These are phyloP conservation scores for Icerya purchasi DNA, from an alignment of 2,888 invertebrate species.

Conservation along the genomic window DNA sequence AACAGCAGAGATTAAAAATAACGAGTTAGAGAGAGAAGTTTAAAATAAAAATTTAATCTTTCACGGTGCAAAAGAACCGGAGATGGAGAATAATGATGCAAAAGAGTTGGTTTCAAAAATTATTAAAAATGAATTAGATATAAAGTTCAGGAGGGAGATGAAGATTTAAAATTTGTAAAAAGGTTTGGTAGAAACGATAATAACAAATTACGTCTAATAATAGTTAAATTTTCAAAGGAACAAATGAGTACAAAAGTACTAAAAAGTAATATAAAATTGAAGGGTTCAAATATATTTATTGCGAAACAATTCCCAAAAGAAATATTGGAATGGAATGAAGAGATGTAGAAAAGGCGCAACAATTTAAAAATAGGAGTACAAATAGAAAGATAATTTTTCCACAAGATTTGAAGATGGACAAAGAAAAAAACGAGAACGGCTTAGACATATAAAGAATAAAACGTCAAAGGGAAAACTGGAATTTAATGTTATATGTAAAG, in stretches of 20 bases:
- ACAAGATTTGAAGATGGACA: not conserved
- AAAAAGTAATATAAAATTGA: not conserved
- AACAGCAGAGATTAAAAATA: not conserved
- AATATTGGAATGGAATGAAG: no score
- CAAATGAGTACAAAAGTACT: not conserved
- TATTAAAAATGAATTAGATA: not conserved
- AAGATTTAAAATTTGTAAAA: not conserved
- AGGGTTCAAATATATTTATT: not conserved
- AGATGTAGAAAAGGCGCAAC: no score
- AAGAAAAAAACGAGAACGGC: not conserved
- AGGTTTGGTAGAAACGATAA: not conserved
- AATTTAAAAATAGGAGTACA: no score
- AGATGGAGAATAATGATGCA: not conserved
- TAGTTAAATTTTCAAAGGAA: not conserved
- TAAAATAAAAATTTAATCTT: not conserved
- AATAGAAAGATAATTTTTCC: no score
- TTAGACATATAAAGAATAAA: no score
- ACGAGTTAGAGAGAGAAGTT: not conserved
- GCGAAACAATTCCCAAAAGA: no score
- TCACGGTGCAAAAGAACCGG: not conserved
- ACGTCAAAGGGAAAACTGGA: not conserved
- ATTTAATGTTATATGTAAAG: not conserved
- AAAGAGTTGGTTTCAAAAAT: not conserved
- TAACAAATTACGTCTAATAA: not conserved
- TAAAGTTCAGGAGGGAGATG: not conserved